Evolutionary conservation across 2,797 vertebrate genomes (phyloP).

Genomic region (Sus cebifrons): DNA sequence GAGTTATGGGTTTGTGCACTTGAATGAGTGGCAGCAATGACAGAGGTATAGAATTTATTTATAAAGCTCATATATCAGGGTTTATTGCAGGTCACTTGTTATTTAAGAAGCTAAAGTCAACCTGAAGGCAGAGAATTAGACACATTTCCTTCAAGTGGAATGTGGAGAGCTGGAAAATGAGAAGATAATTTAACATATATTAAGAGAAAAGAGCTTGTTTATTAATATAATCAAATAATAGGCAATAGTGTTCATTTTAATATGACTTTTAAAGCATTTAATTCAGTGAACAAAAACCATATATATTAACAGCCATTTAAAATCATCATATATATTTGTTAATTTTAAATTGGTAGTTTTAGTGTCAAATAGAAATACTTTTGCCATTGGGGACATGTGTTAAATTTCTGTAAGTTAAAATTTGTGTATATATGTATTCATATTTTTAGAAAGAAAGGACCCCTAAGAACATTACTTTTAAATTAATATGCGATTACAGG

Average conservation of each 20-base stretch:
- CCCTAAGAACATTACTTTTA: neutral
- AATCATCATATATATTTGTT: neutral
- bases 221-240: conserved; percentile 12
- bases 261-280: neutral
- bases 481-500: neutral
- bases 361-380: neutral
- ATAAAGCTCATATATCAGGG: conserved; percentile 34
- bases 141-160: conserved; percentile 27
- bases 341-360: neutral
- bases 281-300: neutral
- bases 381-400: neutral
- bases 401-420: conserved; percentile 52
- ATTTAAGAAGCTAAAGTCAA: conserved; percentile 72
- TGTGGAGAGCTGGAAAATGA: neutral
- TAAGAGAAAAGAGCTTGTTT: conserved; percentile 31
- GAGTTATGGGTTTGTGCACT: neutral
- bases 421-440: neutral
- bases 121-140: conserved; percentile 57
- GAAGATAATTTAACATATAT: neutral
- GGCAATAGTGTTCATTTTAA: neutral
- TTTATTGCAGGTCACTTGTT: conserved; percentile 66
- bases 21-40: neutral
- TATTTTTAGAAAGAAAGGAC: neutral
- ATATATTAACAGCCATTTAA: neutral
- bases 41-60: conserved; percentile 55